These are phyloP conservation scores for Tapirus indicus DNA, from an alignment of 2,797 vertebrate genomes.

Conservation along the genomic window DNA sequence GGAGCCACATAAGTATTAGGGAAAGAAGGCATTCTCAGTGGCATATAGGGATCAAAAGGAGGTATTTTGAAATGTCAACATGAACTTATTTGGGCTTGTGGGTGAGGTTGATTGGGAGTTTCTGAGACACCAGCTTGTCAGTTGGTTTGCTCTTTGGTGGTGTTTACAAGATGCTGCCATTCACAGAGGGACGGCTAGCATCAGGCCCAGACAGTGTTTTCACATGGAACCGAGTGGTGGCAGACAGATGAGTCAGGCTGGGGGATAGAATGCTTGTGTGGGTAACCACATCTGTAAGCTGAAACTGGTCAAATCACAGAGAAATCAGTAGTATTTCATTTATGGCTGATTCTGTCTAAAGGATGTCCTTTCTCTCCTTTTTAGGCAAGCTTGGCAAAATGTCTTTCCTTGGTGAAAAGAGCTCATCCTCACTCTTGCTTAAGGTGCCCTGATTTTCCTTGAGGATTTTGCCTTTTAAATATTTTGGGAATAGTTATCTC, in stretches of 20 bases:
- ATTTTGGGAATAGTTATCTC: neutral
- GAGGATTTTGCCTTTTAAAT: neutral
- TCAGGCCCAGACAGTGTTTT: neutral
- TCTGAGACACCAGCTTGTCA: neutral
- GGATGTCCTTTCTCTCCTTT: neutral
- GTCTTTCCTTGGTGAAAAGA: neutral
- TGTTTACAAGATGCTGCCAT: neutral
- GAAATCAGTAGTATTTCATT: neutral
- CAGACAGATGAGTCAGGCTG: neutral
- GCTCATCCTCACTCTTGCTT: neutral
- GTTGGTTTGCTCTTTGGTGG: neutral
- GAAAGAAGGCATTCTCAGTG: neutral
- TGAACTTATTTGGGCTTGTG: neutral
- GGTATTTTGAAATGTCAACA: neutral
- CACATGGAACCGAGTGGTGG: neutral
- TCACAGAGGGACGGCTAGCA: neutral
- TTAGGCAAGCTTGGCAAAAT: neutral
- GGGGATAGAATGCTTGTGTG: neutral
- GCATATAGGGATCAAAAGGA: neutral
- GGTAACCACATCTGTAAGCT: neutral
- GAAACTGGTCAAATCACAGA: constrained; percentile 14
- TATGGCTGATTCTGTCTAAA: neutral
- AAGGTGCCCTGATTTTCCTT: neutral
- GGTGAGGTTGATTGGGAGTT: neutral
- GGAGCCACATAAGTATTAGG: neutral